phyloP scores from a whole-genome alignment of 1,140 invertebrate genomes.

The Drosophila chauvacae region DNA sequence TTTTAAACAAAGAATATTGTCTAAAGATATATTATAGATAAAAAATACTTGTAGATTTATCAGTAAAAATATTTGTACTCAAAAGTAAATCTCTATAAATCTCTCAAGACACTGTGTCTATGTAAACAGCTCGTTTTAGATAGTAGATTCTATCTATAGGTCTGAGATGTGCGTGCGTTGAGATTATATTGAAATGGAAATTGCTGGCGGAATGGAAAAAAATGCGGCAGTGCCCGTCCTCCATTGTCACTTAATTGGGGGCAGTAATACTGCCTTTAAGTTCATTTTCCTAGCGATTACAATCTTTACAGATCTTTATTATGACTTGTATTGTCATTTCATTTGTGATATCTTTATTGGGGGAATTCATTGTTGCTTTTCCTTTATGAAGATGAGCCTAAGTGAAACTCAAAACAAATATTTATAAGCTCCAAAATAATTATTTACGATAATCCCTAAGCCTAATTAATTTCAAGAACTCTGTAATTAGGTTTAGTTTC shows the following conservation, averaged over 20 bases:
- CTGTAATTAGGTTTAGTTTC: not conserved
- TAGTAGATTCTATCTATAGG: slow-evolving; percentile 24
- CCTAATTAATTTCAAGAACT: not conserved
- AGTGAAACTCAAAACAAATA: not conserved
- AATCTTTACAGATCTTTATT: slow-evolving; percentile 38
- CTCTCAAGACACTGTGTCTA: not conserved
- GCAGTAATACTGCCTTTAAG: slow-evolving; percentile 47
- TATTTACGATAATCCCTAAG: not conserved
- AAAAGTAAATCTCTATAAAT: not conserved
- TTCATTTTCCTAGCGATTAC: slow-evolving; percentile 45
- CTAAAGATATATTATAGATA: not conserved
- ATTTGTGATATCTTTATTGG: slow-evolving; percentile 9
- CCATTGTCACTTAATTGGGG: slow-evolving; percentile 72
- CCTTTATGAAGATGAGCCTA: not conserved
- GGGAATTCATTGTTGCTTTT: no score
- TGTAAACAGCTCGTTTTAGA: slow-evolving; percentile 17
- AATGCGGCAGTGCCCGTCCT: slow-evolving; percentile 37
- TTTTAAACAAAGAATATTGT: not conserved
- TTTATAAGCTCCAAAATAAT: no score
- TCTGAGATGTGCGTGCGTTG: slow-evolving; percentile 36
- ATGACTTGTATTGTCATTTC: slow-evolving; percentile 44
- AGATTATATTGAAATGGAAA: slow-evolving; percentile 26
- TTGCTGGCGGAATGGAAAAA: slow-evolving; percentile 9
- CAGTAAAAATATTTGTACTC: not conserved
- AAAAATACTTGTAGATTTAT: not conserved